phyloP scores from a whole-genome alignment of 2,888 invertebrate genomes.

The Emesis castigata region DNA sequence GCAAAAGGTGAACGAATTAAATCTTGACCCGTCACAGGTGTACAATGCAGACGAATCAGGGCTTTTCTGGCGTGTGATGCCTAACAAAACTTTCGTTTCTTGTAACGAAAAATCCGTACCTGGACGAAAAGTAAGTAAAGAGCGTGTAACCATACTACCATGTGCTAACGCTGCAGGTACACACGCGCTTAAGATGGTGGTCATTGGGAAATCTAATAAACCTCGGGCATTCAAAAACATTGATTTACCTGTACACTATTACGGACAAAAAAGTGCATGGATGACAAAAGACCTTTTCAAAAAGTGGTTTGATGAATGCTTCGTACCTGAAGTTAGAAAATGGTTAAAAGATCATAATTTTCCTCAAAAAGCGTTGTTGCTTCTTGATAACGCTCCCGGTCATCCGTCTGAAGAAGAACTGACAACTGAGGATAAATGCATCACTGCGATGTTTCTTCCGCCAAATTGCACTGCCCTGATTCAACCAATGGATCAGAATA shows the following conservation, averaged over 20 bases:
- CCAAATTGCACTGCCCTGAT: slow-evolving; percentile 70
- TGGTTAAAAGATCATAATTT: slow-evolving; percentile 51
- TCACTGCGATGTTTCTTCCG: slow-evolving; percentile 70
- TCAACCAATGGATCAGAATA: slow-evolving; percentile 72
- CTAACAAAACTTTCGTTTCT: slow-evolving; percentile 67
- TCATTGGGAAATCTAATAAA: slow-evolving; percentile 69
- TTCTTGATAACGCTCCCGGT: slow-evolving; percentile 60
- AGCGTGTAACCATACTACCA: slow-evolving; percentile 65
- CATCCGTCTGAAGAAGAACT: slow-evolving; percentile 57
- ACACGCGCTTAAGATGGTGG: slow-evolving; percentile 61
- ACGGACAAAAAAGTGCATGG: slow-evolving; percentile 43
- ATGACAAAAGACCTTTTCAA: slow-evolving; percentile 69
- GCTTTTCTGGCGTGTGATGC: slow-evolving; percentile 66
- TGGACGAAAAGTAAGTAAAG: slow-evolving; percentile 65
- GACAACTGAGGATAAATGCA: slow-evolving; percentile 66
- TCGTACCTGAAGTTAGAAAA: slow-evolving; percentile 58
- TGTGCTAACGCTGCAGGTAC: slow-evolving; percentile 68
- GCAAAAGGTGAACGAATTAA: slow-evolving; percentile 61
- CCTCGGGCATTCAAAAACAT: slow-evolving; percentile 67
- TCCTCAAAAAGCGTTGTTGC: slow-evolving; percentile 49
- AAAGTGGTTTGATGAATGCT: slow-evolving; percentile 68
- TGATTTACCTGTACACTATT: slow-evolving; percentile 67
- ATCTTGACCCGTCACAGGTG: slow-evolving; percentile 59
- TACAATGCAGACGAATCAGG: slow-evolving; percentile 69
- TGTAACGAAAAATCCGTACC: slow-evolving; percentile 55